Evolutionary conservation across 1,140 invertebrate genomes (phyloP).

Genomic region (Rhopalosiphum maidis): DNA sequence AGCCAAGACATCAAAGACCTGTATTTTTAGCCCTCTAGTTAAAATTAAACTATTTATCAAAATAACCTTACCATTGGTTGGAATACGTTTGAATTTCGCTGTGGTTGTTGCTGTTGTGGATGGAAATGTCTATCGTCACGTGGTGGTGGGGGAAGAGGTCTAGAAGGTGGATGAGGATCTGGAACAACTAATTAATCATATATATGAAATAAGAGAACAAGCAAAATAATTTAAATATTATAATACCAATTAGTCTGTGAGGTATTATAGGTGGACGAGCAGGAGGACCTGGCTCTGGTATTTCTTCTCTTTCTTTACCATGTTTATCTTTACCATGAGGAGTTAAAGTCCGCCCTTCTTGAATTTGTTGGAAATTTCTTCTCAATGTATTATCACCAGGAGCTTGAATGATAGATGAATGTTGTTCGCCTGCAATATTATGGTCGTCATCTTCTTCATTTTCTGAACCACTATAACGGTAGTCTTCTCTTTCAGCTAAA

Average conservation of each 20-base stretch:
- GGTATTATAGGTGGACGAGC: constrained; percentile 80
- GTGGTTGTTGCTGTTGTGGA: constrained; percentile 67
- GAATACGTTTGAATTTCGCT: constrained; percentile 79
- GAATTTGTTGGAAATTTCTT: constrained; percentile 97
- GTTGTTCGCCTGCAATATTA: constrained; percentile 81
- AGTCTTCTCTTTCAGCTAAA: constrained; percentile 70
- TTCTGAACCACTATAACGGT: constrained; percentile 81
- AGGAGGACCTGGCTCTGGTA: constrained; percentile 81
- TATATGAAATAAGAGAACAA: constrained; percentile 8
- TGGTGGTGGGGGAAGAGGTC: constrained; percentile 87
- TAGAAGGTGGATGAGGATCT: constrained; percentile 71
- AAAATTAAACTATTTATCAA: background rate
- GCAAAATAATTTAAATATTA: background rate
- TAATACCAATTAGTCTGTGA: constrained; percentile 73
- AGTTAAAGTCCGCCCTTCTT: constrained; percentile 79
- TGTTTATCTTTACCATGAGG: constrained; percentile 66
- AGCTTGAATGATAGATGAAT: constrained; percentile 85
- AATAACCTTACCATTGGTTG: constrained; percentile 77
- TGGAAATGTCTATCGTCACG: constrained; percentile 67
- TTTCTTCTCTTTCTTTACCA: constrained; percentile 65
- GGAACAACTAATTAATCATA: constrained; percentile 65
- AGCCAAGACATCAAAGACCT: constrained; percentile 87
- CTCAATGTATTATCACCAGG: constrained; percentile 88
- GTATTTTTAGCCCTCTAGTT: constrained; percentile 28
- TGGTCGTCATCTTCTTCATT: constrained; percentile 90